A percentile compares a stretch with the other conserved stretches of the same genome.
These are phyloP conservation scores for Diarsia rubi DNA, from an alignment of 2,888 invertebrate species.

Conservation along the genomic window DNA sequence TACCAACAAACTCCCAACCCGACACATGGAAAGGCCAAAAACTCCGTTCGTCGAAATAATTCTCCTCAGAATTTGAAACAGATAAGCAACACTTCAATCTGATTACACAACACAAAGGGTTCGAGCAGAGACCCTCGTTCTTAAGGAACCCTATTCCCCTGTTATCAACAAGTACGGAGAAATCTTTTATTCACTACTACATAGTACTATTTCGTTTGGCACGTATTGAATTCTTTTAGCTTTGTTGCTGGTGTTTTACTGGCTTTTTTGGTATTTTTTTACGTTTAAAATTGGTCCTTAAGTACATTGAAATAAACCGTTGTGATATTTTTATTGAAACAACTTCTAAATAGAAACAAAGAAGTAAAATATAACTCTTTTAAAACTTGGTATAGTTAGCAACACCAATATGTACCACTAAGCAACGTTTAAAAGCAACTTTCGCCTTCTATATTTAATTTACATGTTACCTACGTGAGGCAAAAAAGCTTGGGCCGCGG, in stretches of 20 bases:
- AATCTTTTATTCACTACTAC: slow-evolving; percentile 61
- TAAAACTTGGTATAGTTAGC: background rate
- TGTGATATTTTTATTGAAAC: background rate
- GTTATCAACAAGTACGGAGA: slow-evolving; percentile 57
- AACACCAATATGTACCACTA: too few relatives aligned
- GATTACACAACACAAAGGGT: slow-evolving; percentile 60
- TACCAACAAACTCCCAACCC: background rate
- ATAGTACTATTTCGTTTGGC: slow-evolving; percentile 43
- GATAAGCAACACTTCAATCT: slow-evolving; percentile 65
- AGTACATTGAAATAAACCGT: background rate
- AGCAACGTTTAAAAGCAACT: too few relatives aligned
- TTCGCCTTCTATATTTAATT: too few relatives aligned
- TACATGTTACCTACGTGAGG: too few relatives aligned
- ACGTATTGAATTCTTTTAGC: slow-evolving; percentile 45
- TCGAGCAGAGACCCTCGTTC: slow-evolving; percentile 55
- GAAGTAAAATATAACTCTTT: background rate
- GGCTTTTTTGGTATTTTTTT: background rate
- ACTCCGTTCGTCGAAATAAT: slow-evolving; percentile 26
- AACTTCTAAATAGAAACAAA: background rate
- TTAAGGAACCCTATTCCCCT: slow-evolving; percentile 35
- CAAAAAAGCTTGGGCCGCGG: too few relatives aligned
- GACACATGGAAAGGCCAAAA: slow-evolving; percentile 17
- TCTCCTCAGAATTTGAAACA: slow-evolving; percentile 48
- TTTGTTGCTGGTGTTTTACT: slow-evolving; percentile 17
- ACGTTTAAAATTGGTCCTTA: slow-evolving; percentile 4